Evolutionary conservation across 2,113 vertebrate genomes (phyloP).

Genomic region (Lamprotornis superbus): DNA sequence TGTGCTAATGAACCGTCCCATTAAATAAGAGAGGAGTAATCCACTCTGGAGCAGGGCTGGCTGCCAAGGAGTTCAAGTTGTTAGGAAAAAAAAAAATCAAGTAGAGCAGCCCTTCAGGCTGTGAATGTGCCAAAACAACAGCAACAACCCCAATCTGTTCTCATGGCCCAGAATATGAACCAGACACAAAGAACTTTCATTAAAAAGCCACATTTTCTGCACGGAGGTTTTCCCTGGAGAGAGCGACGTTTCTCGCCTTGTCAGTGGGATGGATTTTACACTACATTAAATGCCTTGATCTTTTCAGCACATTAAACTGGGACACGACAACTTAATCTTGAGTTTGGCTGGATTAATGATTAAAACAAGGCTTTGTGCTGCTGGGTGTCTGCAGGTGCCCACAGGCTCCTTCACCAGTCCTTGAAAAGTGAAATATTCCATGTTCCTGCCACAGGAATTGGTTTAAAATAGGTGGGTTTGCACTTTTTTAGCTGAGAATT

Average conservation of each 20-base stretch:
- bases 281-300: slow-evolving; percentile 63
- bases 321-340: slow-evolving; percentile 20
- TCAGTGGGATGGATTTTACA: slow-evolving; percentile 54
- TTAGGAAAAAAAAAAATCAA: neutral
- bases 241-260: neutral
- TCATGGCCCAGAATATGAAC: slow-evolving; percentile 51
- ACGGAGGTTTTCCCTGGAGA: slow-evolving; percentile 39
- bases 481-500: neutral
- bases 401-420: neutral
- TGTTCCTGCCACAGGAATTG: neutral
- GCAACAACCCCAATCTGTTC: slow-evolving; percentile 19
- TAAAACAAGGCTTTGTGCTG: neutral
- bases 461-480: neutral
- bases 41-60: neutral
- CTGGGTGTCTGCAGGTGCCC: neutral
- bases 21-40: slow-evolving; percentile 11
- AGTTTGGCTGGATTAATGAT: slow-evolving; percentile 48
- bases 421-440: neutral
- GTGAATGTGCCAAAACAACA: slow-evolving; percentile 54
- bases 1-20: slow-evolving; percentile 7
- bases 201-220: slow-evolving; percentile 57
- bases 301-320: slow-evolving; percentile 51
- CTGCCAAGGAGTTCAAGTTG: slow-evolving; percentile 25
- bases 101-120: neutral
- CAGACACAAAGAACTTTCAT: slow-evolving; percentile 59